Base-by-base conservation (phyloP, 2,888 invertebrate species). In the Capitulum mitella region DNA sequence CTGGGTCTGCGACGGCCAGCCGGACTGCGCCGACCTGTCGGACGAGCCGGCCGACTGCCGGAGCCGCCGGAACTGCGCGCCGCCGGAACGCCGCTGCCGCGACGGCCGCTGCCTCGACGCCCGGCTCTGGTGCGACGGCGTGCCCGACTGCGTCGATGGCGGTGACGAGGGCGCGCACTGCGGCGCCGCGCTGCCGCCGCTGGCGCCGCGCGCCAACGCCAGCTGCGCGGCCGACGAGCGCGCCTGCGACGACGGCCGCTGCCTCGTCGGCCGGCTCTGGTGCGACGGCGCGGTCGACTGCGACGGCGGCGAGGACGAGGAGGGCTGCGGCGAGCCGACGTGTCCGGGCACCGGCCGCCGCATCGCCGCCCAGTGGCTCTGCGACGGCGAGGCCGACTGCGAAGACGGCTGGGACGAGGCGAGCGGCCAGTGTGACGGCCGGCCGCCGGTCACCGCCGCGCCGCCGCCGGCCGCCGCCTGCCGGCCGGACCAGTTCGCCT, bases 1-100 rank as follows among this genome's bases (percentile, higher is more conserved):
- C 77, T 90, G 90, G 90, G 87, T 88, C 84, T 95, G 95, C 86
- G 94, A 95, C 85, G 91, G 91, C 14, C 91, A 92, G 82, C 86
- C 88, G 29, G 95, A 95, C 85, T 95, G 95, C 83, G 85, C 87
- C 0, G 92, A 92, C 83, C 83, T 84, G 0, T 84, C 85, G 1
- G 88, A 88, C 82, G 88, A 88, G 82, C 82, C 82, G 0, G 77
- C 81, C 48, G 80, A 80, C 61, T 81, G 81, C 58, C 37, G 12
- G 32, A 8, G 40, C 6, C 37, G 46, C 6, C 12, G 14, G 3
- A 0, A 37, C n/a, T 74, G 74, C 40, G 10, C n/a, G 10, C n/a
- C 22, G 8, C 75, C 14, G n/a, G n/a, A 51, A 14, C 43, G 74
- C 54, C 43, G 76, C n/a, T 78, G 78, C 76, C 37, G 34, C 29